Evolutionary conservation across 2,113 vertebrate genomes (phyloP), one percentile per base, ranked within the genome.

Genomic region (Misgurnus mizolepis): DNA sequence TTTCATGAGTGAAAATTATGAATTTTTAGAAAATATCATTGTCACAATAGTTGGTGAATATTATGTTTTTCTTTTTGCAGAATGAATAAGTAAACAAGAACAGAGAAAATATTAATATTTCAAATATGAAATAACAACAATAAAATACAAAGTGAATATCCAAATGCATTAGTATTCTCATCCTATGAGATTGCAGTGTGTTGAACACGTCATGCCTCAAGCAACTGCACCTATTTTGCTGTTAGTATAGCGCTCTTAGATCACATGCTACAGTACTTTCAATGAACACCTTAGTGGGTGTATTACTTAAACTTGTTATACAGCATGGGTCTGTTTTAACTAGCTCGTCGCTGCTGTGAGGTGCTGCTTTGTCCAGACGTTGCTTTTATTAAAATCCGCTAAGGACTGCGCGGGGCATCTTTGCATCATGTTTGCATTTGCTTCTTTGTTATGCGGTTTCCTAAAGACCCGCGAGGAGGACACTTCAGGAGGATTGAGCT

Each of bases 151-250:
- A n/a, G 6, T 58, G 55, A 18, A 17, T n/a, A 56, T 56, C 12
- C n/a, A 17, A 53, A 90, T 88, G 85, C 91, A 92, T 94, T 93
- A 91, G 91, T 93, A 91, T 92, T 91, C 91, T 86, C 68, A 87
- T 93, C 94, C 92, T 93, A 94, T 93, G 93, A 90, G 92, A 90
- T 92, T 88, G 92, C 91, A 82, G 87, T 89, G 89, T 89, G 87
- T 85, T 80, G 87, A 88, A 78, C 89, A 93, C 94, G 94, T 95
- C 94, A 95, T 93, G 88, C 91, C 90, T 93, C 89, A 89, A 88
- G 89, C 90, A 86, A 90, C 90, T 87, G 88, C 90, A 90, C 88
- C 88, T 91, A 91, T 91, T 92, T 93, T 92, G 83, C 27, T 34
- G 90, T 92, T 93, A 92, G 92, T 89, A 66, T 41, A 77, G 74